phyloP scores from a whole-genome alignment of 1,140 invertebrate species.

The Radopholus similis region DNA sequence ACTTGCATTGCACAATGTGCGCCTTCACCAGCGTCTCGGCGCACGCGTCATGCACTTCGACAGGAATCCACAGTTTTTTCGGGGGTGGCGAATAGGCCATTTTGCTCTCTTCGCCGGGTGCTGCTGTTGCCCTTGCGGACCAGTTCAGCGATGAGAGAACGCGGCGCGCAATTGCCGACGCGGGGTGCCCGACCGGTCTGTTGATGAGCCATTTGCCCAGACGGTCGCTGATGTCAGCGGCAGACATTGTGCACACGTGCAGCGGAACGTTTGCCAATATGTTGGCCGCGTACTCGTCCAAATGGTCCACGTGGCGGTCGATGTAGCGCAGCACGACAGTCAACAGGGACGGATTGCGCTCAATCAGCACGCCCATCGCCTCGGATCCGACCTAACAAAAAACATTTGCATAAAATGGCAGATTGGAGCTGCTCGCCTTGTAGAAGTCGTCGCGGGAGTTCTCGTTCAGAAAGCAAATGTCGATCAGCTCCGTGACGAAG shows the following conservation, averaged over 20 bases:
- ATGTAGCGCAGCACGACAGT: conserved; percentile 31
- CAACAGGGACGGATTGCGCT: conserved; percentile 26
- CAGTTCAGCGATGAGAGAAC: conserved; percentile 37
- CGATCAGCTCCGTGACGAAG: conserved; percentile 37
- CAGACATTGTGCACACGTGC: conserved; percentile 22
- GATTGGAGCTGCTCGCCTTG: conserved; percentile 24
- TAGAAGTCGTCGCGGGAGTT: conserved; percentile 33
- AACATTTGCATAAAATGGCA: not conserved
- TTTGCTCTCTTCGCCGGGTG: not conserved
- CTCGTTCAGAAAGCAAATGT: conserved; percentile 40
- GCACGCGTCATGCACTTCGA: conserved; percentile 26
- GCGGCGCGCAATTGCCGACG: conserved; percentile 30
- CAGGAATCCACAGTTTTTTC: conserved; percentile 22
- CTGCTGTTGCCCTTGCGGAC: not conserved
- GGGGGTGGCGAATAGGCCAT: not conserved
- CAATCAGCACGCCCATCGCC: conserved; percentile 30
- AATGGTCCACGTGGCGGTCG: conserved; percentile 35
- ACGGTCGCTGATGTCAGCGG: conserved; percentile 26
- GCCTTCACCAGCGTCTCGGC: conserved; percentile 34
- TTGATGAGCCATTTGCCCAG: conserved; percentile 43
- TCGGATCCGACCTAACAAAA: conserved; percentile 41
- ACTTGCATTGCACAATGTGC: conserved; percentile 45
- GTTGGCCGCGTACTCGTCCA: conserved; percentile 43
- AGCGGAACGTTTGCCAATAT: conserved; percentile 36
- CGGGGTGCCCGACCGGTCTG: conserved; percentile 27